A percentile compares a stretch with the other conserved stretches of the same genome.
Conservation (phyloP, 1,140 invertebrate species). For the Notospermus geniculatus region DNA sequence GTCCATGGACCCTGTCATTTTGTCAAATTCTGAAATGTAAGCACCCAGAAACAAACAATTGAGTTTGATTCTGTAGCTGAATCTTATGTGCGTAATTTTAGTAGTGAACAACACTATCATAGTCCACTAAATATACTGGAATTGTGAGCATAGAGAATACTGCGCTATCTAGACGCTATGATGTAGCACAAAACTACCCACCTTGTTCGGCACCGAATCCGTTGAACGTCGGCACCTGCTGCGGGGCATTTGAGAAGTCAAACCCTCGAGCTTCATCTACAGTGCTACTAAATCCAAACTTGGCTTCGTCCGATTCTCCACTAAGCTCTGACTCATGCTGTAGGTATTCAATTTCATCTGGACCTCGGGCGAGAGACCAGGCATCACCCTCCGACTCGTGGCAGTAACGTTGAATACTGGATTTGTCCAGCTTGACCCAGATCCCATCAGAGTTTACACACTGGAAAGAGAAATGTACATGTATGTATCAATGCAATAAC, state of each 20-base stretch:
- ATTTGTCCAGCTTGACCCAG: slow-evolving; percentile 85
- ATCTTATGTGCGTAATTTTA: too few species aligned
- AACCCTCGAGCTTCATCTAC: background rate
- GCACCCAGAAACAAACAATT: too few species aligned
- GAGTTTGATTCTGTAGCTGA: too few species aligned
- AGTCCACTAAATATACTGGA: too few species aligned
- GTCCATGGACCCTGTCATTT: too few species aligned
- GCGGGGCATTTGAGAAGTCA: slow-evolving; percentile 2
- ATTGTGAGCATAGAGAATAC: too few species aligned
- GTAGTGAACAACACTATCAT: too few species aligned
- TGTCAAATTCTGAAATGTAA: too few species aligned
- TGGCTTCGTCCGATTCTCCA: background rate
- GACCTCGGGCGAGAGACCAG: slow-evolving; percentile 73
- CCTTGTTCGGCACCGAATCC: background rate
- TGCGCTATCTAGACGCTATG: too few species aligned
- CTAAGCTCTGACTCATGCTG: slow-evolving; percentile 60
- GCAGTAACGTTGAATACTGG: slow-evolving; percentile 68
- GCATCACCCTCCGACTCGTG: slow-evolving; percentile 68
- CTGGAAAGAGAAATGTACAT: slow-evolving; percentile 55
- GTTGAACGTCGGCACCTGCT: slow-evolving; percentile 13
- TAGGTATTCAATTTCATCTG: slow-evolving; percentile 69
- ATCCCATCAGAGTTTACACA: slow-evolving; percentile 92
- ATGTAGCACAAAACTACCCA: too few species aligned
- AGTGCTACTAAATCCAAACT: background rate
- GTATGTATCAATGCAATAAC: slow-evolving; percentile 37